These are phyloP conservation scores for Drosophila chauvacae DNA, from an alignment of 1,140 invertebrate genomes.

Conservation along the genomic window DNA sequence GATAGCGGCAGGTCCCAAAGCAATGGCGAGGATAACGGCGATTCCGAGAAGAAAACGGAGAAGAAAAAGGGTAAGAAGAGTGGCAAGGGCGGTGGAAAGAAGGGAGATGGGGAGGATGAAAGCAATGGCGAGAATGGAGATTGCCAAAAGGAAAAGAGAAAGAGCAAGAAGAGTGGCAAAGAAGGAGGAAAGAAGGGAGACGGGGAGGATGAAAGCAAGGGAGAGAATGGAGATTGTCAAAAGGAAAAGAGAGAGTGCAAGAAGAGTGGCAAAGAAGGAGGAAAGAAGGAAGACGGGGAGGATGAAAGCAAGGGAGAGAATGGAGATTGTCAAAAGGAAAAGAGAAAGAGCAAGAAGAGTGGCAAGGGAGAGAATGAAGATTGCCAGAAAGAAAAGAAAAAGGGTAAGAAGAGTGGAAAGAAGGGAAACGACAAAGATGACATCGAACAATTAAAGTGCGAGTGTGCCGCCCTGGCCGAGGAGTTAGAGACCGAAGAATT, in stretches of 20 bases:
- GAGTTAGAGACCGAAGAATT: neutral
- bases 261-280: too few relatives aligned
- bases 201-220: neutral
- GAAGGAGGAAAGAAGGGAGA: neutral
- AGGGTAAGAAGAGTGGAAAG: neutral
- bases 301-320: neutral
- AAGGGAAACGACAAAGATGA: neutral
- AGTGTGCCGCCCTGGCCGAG: neutral
- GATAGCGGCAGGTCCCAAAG: neutral
- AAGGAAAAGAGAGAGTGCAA: too few relatives aligned
- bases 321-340: neutral
- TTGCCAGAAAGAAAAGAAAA: conserved; percentile 8
- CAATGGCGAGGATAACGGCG: neutral
- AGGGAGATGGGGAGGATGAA: conserved; percentile 4
- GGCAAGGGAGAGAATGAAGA: too few relatives aligned
- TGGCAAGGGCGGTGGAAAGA: conserved; percentile 21
- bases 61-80: conserved; percentile 3
- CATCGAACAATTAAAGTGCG: neutral
- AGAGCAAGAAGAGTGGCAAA: neutral
- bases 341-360: too few relatives aligned
- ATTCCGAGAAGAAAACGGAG: conserved; percentile 4
- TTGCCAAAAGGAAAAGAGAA: neutral
- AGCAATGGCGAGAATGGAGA: neutral
- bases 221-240: neutral
- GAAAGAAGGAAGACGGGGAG: neutral